phyloP scores from a whole-genome alignment of 2,113 vertebrate genomes.

The Chionis minor region DNA sequence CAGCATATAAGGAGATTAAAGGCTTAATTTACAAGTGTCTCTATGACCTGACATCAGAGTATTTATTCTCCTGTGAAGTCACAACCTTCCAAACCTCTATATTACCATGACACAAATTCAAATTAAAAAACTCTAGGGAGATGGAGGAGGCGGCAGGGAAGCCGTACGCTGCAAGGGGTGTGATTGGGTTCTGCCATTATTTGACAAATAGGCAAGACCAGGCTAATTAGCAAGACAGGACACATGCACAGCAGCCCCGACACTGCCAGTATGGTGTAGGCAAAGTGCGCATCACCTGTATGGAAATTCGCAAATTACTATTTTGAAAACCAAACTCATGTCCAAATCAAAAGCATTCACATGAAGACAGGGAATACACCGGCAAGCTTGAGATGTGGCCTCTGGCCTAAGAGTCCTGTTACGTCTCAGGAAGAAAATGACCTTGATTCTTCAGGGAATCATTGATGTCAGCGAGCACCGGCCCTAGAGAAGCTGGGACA shows the following conservation, averaged over 20 bases:
- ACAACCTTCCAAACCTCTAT: background rate
- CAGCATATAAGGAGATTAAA: conserved; percentile 36
- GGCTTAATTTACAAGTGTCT: conserved; percentile 48
- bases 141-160: background rate
- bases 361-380: background rate
- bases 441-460: background rate
- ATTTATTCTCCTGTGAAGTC: background rate
- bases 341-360: background rate
- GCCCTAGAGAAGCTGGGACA: background rate
- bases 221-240: background rate
- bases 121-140: background rate
- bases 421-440: background rate
- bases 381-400: background rate
- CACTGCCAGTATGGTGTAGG: background rate
- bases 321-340: background rate
- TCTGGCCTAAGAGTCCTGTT: background rate
- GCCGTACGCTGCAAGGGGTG: background rate
- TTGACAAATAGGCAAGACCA: background rate
- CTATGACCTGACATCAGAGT: background rate
- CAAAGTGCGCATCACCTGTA: accelerated
- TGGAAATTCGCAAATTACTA: background rate
- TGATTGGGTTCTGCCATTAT: background rate
- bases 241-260: background rate
- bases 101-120: background rate
- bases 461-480: accelerated